These are phyloP conservation scores for Colletes latitarsis DNA, from an alignment of 1,140 invertebrate genomes.

Conservation along the genomic window DNA sequence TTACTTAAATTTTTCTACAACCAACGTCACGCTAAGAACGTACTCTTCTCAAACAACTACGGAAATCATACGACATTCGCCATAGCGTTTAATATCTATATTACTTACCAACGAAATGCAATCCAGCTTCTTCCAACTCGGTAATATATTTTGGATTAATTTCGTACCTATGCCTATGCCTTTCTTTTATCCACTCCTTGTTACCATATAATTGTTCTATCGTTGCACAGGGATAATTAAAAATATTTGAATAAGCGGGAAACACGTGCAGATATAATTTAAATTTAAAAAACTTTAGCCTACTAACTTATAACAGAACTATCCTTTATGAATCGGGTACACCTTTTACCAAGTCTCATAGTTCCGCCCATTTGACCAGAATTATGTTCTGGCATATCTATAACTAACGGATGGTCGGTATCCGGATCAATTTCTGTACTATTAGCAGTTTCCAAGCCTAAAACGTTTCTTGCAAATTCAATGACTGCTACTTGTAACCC, in stretches of 20 bases:
- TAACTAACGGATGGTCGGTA: constrained; percentile 90
- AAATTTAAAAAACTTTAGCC: not conserved
- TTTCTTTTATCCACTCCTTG: constrained; percentile 92
- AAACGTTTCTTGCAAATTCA: constrained; percentile 96
- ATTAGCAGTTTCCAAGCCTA: constrained; percentile 90
- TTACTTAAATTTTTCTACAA: no score
- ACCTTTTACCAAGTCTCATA: constrained; percentile 97
- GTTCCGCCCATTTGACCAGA: constrained; percentile 96
- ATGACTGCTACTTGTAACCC: constrained; percentile 98
- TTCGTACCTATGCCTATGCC: constrained; percentile 98
- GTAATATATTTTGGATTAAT: constrained; percentile 95
- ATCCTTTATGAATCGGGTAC: constrained; percentile 88
- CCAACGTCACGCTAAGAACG: no score
- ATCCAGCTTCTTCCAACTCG: constrained; percentile 89
- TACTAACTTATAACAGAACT: constrained; percentile 86
- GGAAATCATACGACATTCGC: no score
- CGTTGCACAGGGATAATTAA: constrained; percentile 65
- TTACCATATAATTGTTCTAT: constrained; percentile 92
- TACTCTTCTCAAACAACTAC: no score
- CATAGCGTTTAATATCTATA: not conserved
- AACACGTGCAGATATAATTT: not conserved
- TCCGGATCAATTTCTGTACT: constrained; percentile 92
- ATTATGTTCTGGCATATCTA: constrained; percentile 99
- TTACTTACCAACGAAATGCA: constrained; percentile 93
- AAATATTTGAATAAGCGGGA: constrained; percentile 4